phyloP scores from a whole-genome alignment of 2,797 vertebrate genomes.

The Acrossocheilus wenchowensis region DNA sequence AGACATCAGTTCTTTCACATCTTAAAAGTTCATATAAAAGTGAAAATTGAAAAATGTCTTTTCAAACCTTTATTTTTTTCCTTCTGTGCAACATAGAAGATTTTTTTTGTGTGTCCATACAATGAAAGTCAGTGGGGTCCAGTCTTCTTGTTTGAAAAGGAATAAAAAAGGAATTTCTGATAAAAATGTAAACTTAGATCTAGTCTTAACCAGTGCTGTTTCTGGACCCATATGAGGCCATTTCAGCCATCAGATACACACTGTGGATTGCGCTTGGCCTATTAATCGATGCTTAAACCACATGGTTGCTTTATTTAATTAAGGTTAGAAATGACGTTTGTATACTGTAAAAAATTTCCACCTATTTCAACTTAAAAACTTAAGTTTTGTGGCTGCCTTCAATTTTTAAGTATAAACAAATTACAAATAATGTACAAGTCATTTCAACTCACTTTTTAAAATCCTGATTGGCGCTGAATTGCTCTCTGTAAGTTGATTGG shows the following conservation, averaged over 20 bases:
- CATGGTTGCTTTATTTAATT: not conserved
- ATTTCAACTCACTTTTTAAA: no score
- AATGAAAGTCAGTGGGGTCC: not conserved
- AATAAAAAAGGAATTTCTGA: slow-evolving; percentile 8
- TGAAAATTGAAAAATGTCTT: not conserved
- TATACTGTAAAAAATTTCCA: not conserved
- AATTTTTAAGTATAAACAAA: no score
- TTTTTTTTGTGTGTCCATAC: not conserved
- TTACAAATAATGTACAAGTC: no score
- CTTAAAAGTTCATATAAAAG: not conserved
- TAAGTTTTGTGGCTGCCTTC: no score
- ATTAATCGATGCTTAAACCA: not conserved
- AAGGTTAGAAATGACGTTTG: not conserved
- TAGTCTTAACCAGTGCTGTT: not conserved
- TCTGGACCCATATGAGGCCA: not conserved
- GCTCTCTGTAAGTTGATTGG: no score
- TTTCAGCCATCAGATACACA: not conserved
- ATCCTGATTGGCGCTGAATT: no score
- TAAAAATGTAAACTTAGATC: not conserved
- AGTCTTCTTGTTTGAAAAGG: not conserved
- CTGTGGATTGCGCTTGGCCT: not conserved
- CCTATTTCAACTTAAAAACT: no score
- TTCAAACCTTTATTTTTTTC: not conserved
- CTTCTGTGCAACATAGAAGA: not conserved
- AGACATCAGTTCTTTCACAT: not conserved